Percentiles rank a stretch among this genome's conserved stretches.
These are phyloP conservation scores for Corythaixoides concolor DNA, from an alignment of 2,113 vertebrate genomes.

Conservation along the genomic window DNA sequence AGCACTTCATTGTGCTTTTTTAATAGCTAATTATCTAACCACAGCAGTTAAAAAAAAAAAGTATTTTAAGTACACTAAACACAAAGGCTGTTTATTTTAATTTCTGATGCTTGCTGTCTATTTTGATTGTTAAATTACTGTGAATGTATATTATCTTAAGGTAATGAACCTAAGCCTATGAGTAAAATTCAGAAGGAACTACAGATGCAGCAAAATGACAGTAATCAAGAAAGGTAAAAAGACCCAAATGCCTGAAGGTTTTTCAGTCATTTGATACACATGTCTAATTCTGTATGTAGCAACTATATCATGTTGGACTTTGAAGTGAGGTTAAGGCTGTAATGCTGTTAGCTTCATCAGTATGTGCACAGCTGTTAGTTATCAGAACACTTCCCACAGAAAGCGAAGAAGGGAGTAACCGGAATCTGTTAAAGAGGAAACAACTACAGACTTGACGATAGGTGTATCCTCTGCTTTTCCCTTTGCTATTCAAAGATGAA, in stretches of 20 bases:
- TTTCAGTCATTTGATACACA: background rate
- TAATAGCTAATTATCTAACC: background rate
- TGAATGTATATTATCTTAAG: background rate
- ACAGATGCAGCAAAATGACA: background rate
- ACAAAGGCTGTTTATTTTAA: background rate
- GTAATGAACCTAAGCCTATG: background rate
- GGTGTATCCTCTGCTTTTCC: background rate
- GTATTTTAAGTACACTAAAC: background rate
- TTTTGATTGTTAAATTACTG: background rate
- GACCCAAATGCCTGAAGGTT: background rate
- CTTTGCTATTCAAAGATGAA: background rate
- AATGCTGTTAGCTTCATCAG: background rate
- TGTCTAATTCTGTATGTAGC: background rate
- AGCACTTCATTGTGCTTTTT: background rate
- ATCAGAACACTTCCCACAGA: background rate
- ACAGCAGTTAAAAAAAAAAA: background rate
- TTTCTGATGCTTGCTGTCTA: background rate
- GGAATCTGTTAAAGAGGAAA: background rate
- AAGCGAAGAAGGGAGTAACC: background rate
- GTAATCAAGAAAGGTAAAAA: background rate
- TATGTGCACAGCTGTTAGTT: background rate
- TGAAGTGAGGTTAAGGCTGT: background rate
- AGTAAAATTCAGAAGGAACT: background rate
- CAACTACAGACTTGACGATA: background rate
- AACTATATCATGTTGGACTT: background rate